These are phyloP conservation scores for Petrolisthes cinctipes DNA, from an alignment of 2,888 invertebrate species.

Conservation along the genomic window DNA sequence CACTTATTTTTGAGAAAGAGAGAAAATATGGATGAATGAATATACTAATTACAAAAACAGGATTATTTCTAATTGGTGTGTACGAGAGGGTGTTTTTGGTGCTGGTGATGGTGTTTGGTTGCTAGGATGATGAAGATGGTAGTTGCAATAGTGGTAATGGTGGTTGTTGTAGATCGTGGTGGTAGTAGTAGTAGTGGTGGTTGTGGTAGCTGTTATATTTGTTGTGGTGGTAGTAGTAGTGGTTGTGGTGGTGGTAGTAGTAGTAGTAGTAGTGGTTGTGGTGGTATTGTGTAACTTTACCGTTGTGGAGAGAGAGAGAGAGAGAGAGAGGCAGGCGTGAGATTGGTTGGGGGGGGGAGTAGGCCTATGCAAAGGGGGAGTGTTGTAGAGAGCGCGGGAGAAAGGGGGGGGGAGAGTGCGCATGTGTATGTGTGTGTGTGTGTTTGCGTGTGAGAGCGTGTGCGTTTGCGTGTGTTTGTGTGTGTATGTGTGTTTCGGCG, in stretches of 20 bases:
- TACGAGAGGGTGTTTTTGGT: neutral
- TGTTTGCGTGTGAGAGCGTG: neutral
- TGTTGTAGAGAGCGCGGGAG: neutral
- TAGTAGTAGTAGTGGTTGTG: neutral
- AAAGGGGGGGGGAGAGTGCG: neutral
- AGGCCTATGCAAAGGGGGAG: too few relatives aligned
- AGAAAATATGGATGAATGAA: neutral
- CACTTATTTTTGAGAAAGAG: neutral
- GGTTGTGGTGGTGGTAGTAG: neutral
- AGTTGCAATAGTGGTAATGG: neutral
- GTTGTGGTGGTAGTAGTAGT: neutral
- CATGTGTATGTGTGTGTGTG: too few relatives aligned
- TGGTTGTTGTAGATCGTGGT: neutral
- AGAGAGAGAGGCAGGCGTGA: neutral
- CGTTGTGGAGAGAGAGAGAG: neutral
- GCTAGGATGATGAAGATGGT: neutral
- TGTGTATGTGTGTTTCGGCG: conserved; percentile 22
- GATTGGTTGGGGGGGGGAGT: neutral
- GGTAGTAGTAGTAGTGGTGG: neutral
- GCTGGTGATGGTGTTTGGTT: neutral
- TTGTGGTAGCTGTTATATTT: neutral
- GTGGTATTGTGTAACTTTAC: neutral
- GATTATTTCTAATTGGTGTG: neutral
- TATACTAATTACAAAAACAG: neutral
- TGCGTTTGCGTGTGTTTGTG: neutral